Evolutionary conservation across 2,113 vertebrate genomes (phyloP), one percentile per base, ranked within the genome.

Genomic region (Sinocyclocheilus anophthalmus): DNA sequence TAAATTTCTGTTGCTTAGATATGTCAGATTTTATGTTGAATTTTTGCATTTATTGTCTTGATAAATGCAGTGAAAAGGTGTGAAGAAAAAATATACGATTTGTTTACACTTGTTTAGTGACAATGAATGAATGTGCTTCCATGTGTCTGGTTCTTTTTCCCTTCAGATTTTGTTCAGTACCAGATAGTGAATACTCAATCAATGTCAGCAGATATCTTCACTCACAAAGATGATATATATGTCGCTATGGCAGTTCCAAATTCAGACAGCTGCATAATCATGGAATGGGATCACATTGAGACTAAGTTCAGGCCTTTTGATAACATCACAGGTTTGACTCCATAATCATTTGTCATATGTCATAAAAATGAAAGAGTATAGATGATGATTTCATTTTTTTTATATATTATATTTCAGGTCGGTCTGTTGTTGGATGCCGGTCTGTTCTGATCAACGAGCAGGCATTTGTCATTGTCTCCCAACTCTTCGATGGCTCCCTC

Each of bases 261-360:
- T 92, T 96, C 96, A 93, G 97, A 98, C 95, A 99, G 98, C 94
- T 99, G 98, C 91, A 96, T 97, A 94, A 94, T 99, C 84, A 93
- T 99, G 93, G 97, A 99, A 90, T 99, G 98, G 98, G 98, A 99
- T 91, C 97, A 99, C 93, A 96, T 99, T 63, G 98, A 99, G 90
- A 96, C 96, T 94, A 97, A 98, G 85, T 99, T 99, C 95, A 96
- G 98, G 90, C 97, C 95, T 89, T 99, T 99, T 0, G 97, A 99
- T 92, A 98, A 99, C 30, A 99, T 99, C 87, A 98, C 97, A 96
- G 98, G 98, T 99, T 93, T 45, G 93, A 84, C 16, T 63, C 57
- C 20, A 78, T 57, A 59, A 20, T 73, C 26, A 33, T 37, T 83
- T 24, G 53, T 57, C 22, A 11, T 3, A 22, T 13, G 39, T 30